These are phyloP conservation scores for Orthonevra nobilis DNA, from an alignment of 2,888 invertebrate genomes.

Conservation along the genomic window DNA sequence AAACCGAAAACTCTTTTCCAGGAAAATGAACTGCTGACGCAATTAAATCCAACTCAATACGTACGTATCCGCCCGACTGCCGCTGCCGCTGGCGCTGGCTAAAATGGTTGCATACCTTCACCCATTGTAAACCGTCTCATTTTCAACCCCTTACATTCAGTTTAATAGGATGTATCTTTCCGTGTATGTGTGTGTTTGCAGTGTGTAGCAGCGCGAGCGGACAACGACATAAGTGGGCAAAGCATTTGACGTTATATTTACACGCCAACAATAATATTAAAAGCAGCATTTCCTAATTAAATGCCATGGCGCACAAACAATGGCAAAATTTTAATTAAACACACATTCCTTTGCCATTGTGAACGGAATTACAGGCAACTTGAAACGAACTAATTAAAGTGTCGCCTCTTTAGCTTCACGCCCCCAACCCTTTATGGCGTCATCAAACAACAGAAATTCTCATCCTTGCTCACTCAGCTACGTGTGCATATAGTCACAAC, in stretches of 20 bases:
- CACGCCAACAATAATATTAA: constrained; percentile 71
- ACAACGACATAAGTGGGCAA: constrained; percentile 67
- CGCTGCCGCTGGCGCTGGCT: constrained; percentile 50
- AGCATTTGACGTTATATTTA: constrained; percentile 69
- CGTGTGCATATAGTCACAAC: background rate
- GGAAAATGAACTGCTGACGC: constrained; percentile 68
- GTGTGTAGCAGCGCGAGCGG: constrained; percentile 47
- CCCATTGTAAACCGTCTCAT: constrained; percentile 28
- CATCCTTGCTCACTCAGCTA: constrained; percentile 10
- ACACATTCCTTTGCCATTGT: constrained; percentile 71
- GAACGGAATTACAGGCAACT: constrained; percentile 70
- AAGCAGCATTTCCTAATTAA: constrained; percentile 71
- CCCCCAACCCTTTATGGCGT: constrained; percentile 20
- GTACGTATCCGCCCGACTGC: constrained; percentile 44
- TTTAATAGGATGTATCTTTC: background rate
- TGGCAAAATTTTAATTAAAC: constrained; percentile 71
- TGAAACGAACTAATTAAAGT: constrained; percentile 71
- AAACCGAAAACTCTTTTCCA: constrained; percentile 53
- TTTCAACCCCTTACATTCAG: constrained; percentile 30
- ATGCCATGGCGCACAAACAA: constrained; percentile 70
- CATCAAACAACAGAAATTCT: constrained; percentile 47
- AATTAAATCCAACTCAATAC: constrained; percentile 62
- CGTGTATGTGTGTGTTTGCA: constrained; percentile 23
- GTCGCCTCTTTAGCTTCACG: constrained; percentile 57
- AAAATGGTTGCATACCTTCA: constrained; percentile 45